Evolutionary conservation across 2,888 invertebrate species (phyloP).

Genomic region (Melanostoma scalare): DNA sequence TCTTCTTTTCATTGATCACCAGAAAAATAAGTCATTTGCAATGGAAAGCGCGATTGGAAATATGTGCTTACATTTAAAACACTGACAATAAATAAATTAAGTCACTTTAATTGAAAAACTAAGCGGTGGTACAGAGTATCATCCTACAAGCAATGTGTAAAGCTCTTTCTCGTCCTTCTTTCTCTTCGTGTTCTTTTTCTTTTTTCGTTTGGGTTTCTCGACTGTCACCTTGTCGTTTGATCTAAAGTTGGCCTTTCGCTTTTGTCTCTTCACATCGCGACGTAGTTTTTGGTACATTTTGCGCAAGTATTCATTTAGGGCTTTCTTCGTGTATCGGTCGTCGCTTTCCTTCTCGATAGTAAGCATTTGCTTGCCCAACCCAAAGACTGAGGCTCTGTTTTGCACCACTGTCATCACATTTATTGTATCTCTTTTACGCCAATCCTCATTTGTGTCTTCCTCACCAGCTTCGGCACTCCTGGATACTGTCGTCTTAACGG

Average conservation of each 20-base stretch:
- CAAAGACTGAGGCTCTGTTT: conserved; percentile 19
- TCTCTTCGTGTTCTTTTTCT: conserved; percentile 31
- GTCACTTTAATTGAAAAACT: conserved; percentile 5
- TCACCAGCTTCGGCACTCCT: conserved; percentile 23
- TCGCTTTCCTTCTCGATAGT: conserved; percentile 40
- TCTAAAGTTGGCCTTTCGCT: conserved; percentile 46
- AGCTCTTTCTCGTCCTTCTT: conserved; percentile 40
- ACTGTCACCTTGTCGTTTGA: conserved; percentile 54
- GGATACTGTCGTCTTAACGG: conserved; percentile 26
- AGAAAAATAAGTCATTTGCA: conserved; percentile 8
- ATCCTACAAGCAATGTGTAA: conserved; percentile 41
- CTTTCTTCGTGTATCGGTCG: conserved; percentile 38
- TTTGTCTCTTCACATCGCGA: conserved; percentile 45
- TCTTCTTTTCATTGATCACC: conserved; percentile 30
- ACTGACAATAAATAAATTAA: conserved; percentile 34
- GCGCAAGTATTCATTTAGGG: conserved; percentile 51
- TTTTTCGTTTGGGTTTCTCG: conserved; percentile 39
- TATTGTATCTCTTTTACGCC: conserved; percentile 26
- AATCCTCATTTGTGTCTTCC: background rate
- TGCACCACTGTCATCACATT: conserved; percentile 46
- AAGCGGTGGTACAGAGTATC: background rate
- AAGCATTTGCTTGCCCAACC: conserved; percentile 34
- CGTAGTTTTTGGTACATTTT: conserved; percentile 59
- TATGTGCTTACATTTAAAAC: conserved; percentile 13
- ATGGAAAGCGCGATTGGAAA: background rate